These are phyloP conservation scores for Ophioderma brevispina DNA, from an alignment of 35 echinoderm and acorn worm species.

Conservation along the genomic window DNA sequence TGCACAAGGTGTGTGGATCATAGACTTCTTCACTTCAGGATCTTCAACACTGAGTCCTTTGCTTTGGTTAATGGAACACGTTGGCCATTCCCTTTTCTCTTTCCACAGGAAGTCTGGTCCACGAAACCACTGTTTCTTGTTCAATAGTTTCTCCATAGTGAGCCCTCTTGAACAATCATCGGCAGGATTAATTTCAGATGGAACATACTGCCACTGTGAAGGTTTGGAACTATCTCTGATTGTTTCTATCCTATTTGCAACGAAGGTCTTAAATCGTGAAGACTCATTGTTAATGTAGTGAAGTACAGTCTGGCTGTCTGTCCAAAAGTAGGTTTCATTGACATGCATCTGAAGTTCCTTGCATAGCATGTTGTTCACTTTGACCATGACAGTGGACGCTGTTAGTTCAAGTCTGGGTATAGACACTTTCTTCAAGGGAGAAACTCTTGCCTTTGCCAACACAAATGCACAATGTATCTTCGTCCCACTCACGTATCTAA, in stretches of 20 bases:
- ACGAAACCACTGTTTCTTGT: constrained; percentile 25
- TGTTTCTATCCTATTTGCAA: constrained; percentile 35
- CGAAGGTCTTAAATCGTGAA: constrained; percentile 57
- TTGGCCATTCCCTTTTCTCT: constrained; percentile 35
- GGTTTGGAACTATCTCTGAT: constrained; percentile 56
- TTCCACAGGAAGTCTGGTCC: constrained; percentile 42
- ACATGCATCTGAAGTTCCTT: constrained; percentile 16
- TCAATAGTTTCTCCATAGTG: neutral
- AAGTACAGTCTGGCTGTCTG: constrained; percentile 43
- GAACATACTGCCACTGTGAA: constrained; percentile 55
- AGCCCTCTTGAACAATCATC: constrained; percentile 35
- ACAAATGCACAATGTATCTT: constrained; percentile 29
- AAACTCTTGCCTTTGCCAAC: constrained; percentile 50
- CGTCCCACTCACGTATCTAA: constrained; percentile 12
- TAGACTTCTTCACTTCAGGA: constrained; percentile 26
- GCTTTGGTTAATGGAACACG: neutral
- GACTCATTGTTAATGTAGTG: constrained; percentile 46
- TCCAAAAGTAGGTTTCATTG: constrained; percentile 38
- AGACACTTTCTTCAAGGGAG: constrained; percentile 40
- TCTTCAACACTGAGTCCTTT: neutral
- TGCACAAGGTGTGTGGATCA: too few species aligned
- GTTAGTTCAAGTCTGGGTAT: constrained; percentile 66
- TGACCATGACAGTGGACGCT: constrained; percentile 44
- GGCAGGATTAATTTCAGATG: constrained; percentile 38
- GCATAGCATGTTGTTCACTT: constrained; percentile 28